Base-by-base conservation (phyloP, 1,140 invertebrate species). In the Panagrolaimus sp. region DNA sequence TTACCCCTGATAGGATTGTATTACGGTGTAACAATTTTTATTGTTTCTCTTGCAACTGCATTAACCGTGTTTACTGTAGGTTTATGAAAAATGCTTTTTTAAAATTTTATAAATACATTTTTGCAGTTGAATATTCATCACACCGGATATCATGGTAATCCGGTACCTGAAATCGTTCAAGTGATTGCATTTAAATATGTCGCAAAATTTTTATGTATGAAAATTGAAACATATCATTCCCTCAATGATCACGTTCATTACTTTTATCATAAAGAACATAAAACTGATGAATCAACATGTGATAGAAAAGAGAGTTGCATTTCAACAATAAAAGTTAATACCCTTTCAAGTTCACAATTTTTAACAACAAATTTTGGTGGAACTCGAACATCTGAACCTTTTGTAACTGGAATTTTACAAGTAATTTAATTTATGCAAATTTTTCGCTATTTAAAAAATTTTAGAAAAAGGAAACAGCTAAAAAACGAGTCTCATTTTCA, bases 11-110 rank as follows among this genome's bases (percentile, higher is more conserved):
- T 94, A 75, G 92, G 91, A 85, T 85, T 93, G 69, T 94, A 94
- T 83, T 94, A 94, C 78, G 91, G 91, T 24, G 90, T 92, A 0
- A 92, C 91, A 76, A 94, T 94, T 73, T 92, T 91, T 77, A 87
- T 94, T 68, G 91, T 94, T 14, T 91, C 91, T 0, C 90, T 93
- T 76, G 91, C 91, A 7, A 92, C 91, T 0, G 91, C 89, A 1
- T 87, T 93, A 75, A 91, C 91, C 1, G 86, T 87, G 1, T 81
- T 86, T 32, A 86, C 85, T 6, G 76, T 81, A 58, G 69, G 43
- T 46, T 17, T 62, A 24, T n/a, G 15, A 67, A 43, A 14, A 15
- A 17, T 26, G 32, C 32, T 70, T 4, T 21, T 6, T 65, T 28
- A 24, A 24, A 1, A 45, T 1, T 21, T 17, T 69, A 14, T 15